These are phyloP conservation scores for Chrysemys picta DNA, from an alignment of 2,113 vertebrate species.

Conservation along the genomic window DNA sequence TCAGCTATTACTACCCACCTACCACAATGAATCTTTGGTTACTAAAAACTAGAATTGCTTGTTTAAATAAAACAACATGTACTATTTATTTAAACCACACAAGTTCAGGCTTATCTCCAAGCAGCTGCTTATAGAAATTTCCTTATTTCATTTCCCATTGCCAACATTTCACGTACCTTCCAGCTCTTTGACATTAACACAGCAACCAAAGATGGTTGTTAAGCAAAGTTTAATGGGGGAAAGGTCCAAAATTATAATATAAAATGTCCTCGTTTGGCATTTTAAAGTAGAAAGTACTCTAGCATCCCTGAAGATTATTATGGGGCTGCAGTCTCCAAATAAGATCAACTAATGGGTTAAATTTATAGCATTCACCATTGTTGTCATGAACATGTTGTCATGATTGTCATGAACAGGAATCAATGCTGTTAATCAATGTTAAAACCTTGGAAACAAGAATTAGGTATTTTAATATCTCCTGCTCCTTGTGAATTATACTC, in stretches of 20 bases:
- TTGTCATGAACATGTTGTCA: neutral
- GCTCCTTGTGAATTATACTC: neutral
- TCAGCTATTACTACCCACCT: neutral
- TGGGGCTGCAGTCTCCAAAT: neutral
- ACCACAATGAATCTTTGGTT: neutral
- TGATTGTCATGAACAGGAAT: neutral
- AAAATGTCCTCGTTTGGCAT: constrained; percentile 31
- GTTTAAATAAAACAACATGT: neutral
- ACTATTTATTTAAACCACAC: neutral
- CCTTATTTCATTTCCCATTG: neutral
- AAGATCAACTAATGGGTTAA: neutral
- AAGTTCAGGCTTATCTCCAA: neutral
- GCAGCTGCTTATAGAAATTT: neutral
- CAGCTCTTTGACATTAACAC: constrained; percentile 5
- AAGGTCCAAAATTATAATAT: constrained; percentile 24
- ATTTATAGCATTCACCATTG: neutral
- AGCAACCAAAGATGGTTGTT: neutral
- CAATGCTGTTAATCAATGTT: neutral
- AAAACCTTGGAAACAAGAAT: neutral
- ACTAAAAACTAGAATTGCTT: neutral
- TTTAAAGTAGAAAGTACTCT: neutral
- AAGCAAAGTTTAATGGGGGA: neutral
- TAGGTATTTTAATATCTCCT: neutral
- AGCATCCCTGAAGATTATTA: neutral
- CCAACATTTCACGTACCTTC: neutral